These are phyloP conservation scores for Formica aserva DNA, from an alignment of 2,888 invertebrate species.

Conservation along the genomic window DNA sequence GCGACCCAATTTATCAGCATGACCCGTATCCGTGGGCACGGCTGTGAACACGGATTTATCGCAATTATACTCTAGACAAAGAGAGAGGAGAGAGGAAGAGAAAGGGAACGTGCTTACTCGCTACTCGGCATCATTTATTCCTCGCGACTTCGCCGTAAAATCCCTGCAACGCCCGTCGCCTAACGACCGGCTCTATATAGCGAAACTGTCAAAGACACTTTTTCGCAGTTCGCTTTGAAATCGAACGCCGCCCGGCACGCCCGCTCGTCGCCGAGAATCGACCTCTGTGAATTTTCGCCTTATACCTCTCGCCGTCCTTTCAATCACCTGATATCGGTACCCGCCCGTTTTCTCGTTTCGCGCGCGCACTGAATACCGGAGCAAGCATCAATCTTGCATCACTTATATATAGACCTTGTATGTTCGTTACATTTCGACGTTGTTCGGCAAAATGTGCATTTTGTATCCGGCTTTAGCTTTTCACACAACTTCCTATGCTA, in stretches of 20 bases:
- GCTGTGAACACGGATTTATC: conserved; percentile 45
- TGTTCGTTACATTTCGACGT: background rate
- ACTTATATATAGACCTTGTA: background rate
- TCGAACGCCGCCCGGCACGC: background rate
- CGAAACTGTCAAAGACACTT: conserved; percentile 20
- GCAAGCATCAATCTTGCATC: background rate
- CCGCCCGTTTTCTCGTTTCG: background rate
- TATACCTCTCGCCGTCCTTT: conserved; percentile 10
- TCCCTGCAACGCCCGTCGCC: conserved; percentile 10
- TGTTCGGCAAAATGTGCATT: background rate
- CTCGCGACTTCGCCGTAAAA: conserved; percentile 32
- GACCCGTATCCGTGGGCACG: conserved; percentile 48
- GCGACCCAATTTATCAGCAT: conserved; percentile 53
- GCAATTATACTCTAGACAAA: conserved; percentile 52
- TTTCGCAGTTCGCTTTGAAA: conserved; percentile 36
- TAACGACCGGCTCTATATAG: conserved; percentile 16
- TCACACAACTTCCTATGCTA: background rate
- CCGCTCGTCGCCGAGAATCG: background rate
- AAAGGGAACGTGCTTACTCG: conserved; percentile 41
- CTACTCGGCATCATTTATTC: conserved; percentile 45
- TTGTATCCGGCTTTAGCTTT: background rate
- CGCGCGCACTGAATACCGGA: background rate
- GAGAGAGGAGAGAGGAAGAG: background rate
- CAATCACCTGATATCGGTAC: conserved; percentile 24
- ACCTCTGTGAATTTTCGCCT: conserved; percentile 30